Conservation (phyloP, 2,797 vertebrate species). For the Anguilla obscura region DNA sequence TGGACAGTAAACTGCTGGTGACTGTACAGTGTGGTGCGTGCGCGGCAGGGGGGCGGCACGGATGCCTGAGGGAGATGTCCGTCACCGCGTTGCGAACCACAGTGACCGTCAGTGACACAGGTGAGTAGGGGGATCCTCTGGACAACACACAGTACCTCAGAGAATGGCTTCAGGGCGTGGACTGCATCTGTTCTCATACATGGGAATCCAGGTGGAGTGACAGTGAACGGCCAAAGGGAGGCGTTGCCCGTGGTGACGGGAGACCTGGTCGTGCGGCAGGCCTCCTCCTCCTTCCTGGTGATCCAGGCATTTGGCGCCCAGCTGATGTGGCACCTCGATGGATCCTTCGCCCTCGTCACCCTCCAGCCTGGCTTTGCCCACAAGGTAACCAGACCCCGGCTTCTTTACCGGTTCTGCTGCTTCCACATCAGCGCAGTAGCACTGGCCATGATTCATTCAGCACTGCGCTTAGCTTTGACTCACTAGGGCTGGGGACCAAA, state of each 20-base stretch:
- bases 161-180: too few relatives aligned
- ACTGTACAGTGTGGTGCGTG: slow-evolving; percentile 70
- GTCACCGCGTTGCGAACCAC: slow-evolving; percentile 70
- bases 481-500: neutral
- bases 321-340: slow-evolving; percentile 81
- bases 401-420: neutral
- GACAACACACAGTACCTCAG: neutral
- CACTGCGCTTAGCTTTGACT: neutral
- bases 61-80: slow-evolving; percentile 73
- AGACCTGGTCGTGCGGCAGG: slow-evolving; percentile 68
- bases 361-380: slow-evolving; percentile 80
- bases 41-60: slow-evolving; percentile 44
- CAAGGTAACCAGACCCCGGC: slow-evolving; percentile 67
- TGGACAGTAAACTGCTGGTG: slow-evolving; percentile 74
- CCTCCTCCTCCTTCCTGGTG: slow-evolving; percentile 82
- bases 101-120: slow-evolving; percentile 74
- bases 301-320: slow-evolving; percentile 77
- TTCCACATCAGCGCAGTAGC: neutral
- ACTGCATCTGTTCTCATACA: neutral
- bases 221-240: slow-evolving; percentile 70
- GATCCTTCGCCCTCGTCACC: slow-evolving; percentile 73
- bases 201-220: slow-evolving; percentile 71
- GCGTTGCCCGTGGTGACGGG: slow-evolving; percentile 72
- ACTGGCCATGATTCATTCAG: neutral
- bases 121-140: slow-evolving; percentile 58